Percentiles rank a stretch among this genome's conserved stretches.
Evolutionary conservation across 92 coral and sea anemone genomes (phyloP).

Genomic region (Bergia puertoricense): DNA sequence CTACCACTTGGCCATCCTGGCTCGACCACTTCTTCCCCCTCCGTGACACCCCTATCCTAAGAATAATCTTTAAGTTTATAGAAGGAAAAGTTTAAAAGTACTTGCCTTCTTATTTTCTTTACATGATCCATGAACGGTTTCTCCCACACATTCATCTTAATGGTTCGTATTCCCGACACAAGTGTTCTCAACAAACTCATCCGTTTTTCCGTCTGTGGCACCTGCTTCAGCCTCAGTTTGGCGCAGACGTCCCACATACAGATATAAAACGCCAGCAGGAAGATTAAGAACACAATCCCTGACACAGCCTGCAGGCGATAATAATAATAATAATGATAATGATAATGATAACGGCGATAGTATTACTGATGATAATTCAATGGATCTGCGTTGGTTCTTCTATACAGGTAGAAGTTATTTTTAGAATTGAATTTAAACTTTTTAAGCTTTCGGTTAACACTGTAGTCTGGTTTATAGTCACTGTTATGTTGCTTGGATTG

Average conservation of each 20-base stretch:
- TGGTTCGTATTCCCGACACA: constrained; percentile 67
- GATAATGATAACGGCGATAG: background rate
- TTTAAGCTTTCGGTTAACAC: background rate
- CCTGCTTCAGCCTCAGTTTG: constrained; percentile 65
- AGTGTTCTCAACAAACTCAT: constrained; percentile 62
- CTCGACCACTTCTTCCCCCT: too few relatives aligned
- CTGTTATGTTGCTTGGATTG: background rate
- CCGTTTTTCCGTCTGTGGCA: constrained; percentile 73
- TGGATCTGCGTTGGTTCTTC: too few relatives aligned
- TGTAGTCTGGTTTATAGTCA: background rate
- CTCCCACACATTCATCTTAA: constrained; percentile 92
- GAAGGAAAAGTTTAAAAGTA: too few relatives aligned
- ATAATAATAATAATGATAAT: too few relatives aligned
- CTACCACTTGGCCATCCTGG: too few relatives aligned
- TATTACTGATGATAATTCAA: background rate
- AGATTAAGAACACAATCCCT: constrained; percentile 70
- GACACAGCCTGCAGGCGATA: constrained; percentile 55
- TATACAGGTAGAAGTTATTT: background rate
- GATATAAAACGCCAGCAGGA: constrained; percentile 76
- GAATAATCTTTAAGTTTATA: too few relatives aligned
- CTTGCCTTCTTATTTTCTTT: constrained; percentile 60
- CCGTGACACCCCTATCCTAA: too few relatives aligned
- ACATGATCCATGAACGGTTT: constrained; percentile 68
- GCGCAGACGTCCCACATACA: constrained; percentile 90
- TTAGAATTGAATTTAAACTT: background rate